Base-by-base conservation (phyloP, 2,113 vertebrate species). In the Hucho hucho region DNA sequence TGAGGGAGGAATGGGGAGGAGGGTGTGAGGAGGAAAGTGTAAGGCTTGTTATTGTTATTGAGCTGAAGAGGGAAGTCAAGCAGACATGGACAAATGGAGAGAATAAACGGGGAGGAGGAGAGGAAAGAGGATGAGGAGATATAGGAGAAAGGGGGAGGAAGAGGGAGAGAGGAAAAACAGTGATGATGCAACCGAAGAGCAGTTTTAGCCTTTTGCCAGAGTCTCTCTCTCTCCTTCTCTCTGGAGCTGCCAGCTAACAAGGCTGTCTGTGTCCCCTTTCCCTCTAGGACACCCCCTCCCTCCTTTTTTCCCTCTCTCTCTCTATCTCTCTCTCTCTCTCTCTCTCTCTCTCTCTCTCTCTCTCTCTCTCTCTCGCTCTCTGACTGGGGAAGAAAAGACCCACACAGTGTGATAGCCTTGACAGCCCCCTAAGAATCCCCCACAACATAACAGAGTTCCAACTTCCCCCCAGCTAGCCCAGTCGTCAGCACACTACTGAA, bases 401-500 rank as follows among this genome's bases (percentile, higher is more conserved):
- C 88, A 92, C 91, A 94, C 93, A 94, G 92, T 93, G 92, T 93
- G 86, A 72, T 87, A 87, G 93, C 91, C 88, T 93, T 92, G 90
- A 94, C 89, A 92, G 86, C 84, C 81, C 89, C 88, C 88, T 89
- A 89, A 92, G 89, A 91, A 89, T 87, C 82, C 81, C 68, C 65
- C 69, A 81, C 77, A 74, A 92, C 91, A 93, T 92, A 93, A 89
- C 87, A 85, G 83, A 84, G 82, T 74, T 78, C 84, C 84, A 87
- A 84, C 88, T 87, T 83, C 89, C 88, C 90, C 87, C 81, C 71
- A 43, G 37, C 65, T 25, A 85, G 85, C 81, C 84, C 82, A 0
- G 78, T 80, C 72, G 81, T 11, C 37, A 43, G 37, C 37, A 11
- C 2, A 11, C 37, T 11, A 43, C 37, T 93, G 89, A 94, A 94